phyloP scores from a whole-genome alignment of 2,113 vertebrate genomes.

The Chlorodrepanis virens region DNA sequence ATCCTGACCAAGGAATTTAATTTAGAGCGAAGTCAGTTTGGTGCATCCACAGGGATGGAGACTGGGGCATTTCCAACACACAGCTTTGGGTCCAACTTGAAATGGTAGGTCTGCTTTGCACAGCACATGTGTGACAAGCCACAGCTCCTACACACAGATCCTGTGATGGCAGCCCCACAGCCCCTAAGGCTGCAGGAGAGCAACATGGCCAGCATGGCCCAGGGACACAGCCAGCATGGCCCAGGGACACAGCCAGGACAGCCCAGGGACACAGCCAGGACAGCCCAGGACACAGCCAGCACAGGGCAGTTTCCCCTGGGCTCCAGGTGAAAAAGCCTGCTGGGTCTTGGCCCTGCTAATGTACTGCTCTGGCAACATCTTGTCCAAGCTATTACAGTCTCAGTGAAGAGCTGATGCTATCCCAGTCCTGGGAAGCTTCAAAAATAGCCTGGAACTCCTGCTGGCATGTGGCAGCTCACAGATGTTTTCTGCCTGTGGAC shows the following conservation, averaged over 20 bases:
- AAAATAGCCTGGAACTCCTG: not conserved
- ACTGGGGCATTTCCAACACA: not conserved
- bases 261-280: not conserved
- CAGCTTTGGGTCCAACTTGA: not conserved
- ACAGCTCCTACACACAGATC: not conserved
- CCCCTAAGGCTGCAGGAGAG: not conserved
- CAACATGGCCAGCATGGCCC: not conserved
- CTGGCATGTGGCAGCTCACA: not conserved
- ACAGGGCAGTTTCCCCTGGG: not conserved
- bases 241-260: not conserved
- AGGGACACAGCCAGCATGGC: not conserved
- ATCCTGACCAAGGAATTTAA: not conserved
- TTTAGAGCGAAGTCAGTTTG: not conserved
- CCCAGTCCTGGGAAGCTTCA: not conserved
- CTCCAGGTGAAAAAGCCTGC: not conserved
- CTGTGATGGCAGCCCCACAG: not conserved
- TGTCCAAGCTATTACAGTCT: accelerated
- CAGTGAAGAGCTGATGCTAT: not conserved
- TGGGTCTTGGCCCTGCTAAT: not conserved
- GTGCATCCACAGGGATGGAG: not conserved
- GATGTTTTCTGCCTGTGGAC: not conserved
- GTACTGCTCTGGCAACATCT: not conserved
- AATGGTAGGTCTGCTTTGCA: not conserved
- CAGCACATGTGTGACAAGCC: not conserved
- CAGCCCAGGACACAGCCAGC: not conserved